phyloP scores from a whole-genome alignment of 2,888 invertebrate species.

The Eupithecia insigniata region DNA sequence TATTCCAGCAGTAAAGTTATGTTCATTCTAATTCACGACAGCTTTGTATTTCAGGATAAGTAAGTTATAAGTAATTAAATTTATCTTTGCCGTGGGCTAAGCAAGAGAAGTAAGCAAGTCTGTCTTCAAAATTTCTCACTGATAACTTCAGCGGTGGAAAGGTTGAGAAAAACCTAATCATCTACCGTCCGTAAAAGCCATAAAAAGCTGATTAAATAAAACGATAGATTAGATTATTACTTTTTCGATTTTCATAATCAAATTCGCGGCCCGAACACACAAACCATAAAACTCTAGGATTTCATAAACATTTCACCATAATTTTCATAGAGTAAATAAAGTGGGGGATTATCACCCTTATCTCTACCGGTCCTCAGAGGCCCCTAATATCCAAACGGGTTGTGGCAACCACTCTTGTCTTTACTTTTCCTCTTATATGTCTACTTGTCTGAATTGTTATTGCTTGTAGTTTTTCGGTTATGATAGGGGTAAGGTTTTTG shows the following conservation, averaged over 20 bases:
- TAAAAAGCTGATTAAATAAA: background rate
- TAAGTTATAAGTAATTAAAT: no score
- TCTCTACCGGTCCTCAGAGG: conserved; percentile 35
- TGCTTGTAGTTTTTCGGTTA: conserved; percentile 43
- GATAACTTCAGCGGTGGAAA: background rate
- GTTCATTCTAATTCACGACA: no score
- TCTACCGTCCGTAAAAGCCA: background rate
- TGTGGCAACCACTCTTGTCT: background rate
- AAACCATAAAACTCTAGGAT: conserved; percentile 8
- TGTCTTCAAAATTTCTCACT: background rate
- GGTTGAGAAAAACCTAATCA: background rate
- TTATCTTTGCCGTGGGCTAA: no score
- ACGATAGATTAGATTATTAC: background rate
- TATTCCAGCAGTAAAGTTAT: no score
- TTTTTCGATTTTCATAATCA: background rate
- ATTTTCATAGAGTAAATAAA: conserved; percentile 36
- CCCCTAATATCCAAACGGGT: conserved; percentile 32
- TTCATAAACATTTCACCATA: conserved; percentile 24
- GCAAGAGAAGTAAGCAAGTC: background rate
- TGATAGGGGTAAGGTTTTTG: conserved; percentile 38
- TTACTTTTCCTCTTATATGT: conserved; percentile 36
- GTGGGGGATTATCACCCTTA: conserved; percentile 39
- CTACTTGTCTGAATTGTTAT: conserved; percentile 46
- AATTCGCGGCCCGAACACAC: conserved; percentile 1
- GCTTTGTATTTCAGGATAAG: no score